These are phyloP conservation scores for Asarcornis scutulata DNA, from an alignment of 2,113 vertebrate genomes.

Conservation along the genomic window DNA sequence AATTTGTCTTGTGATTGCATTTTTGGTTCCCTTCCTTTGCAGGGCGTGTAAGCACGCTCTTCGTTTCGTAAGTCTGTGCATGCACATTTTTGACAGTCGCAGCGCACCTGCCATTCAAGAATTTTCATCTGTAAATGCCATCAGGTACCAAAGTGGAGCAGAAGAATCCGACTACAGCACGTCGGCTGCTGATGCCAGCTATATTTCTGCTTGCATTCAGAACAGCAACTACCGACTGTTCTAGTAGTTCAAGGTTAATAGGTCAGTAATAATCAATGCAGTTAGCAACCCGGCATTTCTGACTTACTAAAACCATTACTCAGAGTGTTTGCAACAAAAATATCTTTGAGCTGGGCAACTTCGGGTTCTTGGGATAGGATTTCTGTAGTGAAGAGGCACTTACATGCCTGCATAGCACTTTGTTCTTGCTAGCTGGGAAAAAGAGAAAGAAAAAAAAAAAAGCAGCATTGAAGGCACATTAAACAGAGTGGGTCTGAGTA, in stretches of 20 bases:
- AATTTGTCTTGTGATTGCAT: background rate
- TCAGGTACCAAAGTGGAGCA: background rate
- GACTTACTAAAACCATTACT: background rate
- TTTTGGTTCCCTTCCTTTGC: background rate
- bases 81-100: background rate
- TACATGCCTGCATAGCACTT: background rate
- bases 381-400: background rate
- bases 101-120: background rate
- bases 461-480: background rate
- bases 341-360: background rate
- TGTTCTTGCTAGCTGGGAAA: background rate
- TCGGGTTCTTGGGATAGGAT: background rate
- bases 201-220: background rate
- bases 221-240: background rate
- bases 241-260: constrained; percentile 55
- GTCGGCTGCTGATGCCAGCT: background rate
- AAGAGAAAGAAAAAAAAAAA: too few relatives aligned
- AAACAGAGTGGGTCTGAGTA: background rate
- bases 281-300: background rate
- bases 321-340: background rate
- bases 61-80: background rate
- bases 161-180: background rate
- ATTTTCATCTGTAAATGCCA: background rate
- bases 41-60: background rate
- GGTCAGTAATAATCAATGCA: constrained; percentile 55